Base-by-base conservation (phyloP, 1,140 invertebrate species). In the Drosophila teissieri region DNA sequence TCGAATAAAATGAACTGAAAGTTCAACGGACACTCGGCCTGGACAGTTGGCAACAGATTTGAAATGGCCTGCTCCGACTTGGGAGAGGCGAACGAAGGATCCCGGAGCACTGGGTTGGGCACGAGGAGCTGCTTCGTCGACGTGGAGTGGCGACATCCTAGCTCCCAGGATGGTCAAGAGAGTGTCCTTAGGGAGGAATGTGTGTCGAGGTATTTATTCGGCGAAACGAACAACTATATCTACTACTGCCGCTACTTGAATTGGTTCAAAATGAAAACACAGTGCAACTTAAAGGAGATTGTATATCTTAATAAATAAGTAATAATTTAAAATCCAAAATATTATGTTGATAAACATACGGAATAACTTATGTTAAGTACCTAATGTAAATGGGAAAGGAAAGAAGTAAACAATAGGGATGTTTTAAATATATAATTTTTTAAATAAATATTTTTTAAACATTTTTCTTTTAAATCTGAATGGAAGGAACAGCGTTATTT, bases 1-100 rank as follows among this genome's bases (percentile, higher is more conserved):
- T 65, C 75, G 67, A 83, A 57, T 83, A 79, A 86, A 88, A 89
- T 69, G 53, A 69, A 88, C 74, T 86, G 75, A 83, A 36, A 22
- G 7, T 37, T 7, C 4, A 2, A 14, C 17, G 14, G 12, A 36
- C 39, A n/a, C 4, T 34, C 17, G 2, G 46, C 14, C 8, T 44
- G 12, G 52, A 4, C 37, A 40, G 22, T 17, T 42, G 19, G n/a
- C 39, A 65, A 17, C 39, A n/a, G 3, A 39, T 39, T 44, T 56
- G 2, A 1, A 31, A 56, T 8, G 22, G 73, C 74, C 63, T 69
- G 45, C 73, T 69, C 7, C 14, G 53, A 54, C 48, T 24, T 2
- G 6, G 36, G n/a, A 10, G 10, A 34, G 11, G 11, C 7, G 7
- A 54, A 15, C 2, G n/a, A 11, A 36, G 10, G 12, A 7, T n/a